These are phyloP conservation scores for Dynastes hyllus DNA, from an alignment of 2,888 invertebrate genomes.

Conservation along the genomic window DNA sequence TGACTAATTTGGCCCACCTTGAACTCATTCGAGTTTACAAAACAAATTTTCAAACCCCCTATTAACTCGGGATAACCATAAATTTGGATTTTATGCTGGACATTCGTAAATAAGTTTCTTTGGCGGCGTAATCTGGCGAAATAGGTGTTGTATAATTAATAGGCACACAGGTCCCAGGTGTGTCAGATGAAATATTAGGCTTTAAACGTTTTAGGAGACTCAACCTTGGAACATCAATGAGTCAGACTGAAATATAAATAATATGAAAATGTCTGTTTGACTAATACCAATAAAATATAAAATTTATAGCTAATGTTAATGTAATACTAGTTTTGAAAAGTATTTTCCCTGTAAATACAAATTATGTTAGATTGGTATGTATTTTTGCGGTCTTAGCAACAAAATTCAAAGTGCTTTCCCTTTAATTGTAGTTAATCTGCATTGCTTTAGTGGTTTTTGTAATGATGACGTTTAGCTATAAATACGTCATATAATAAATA, in stretches of 20 bases:
- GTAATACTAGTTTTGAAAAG: too few species aligned
- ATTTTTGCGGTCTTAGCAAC: too few species aligned
- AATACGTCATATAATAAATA: too few species aligned
- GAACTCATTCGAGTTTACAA: not conserved
- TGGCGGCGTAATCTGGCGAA: not conserved
- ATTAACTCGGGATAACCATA: not conserved
- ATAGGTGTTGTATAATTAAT: not conserved
- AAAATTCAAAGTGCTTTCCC: too few species aligned
- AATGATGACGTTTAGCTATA: too few species aligned
- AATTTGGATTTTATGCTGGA: not conserved
- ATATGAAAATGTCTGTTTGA: not conserved
- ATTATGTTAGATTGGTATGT: too few species aligned
- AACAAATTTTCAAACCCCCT: too few species aligned
- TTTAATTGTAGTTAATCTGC: too few species aligned
- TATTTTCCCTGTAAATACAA: too few species aligned
- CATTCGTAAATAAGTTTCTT: not conserved
- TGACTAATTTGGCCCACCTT: conserved; percentile 13
- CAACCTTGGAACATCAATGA: not conserved
- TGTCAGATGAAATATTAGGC: conserved; percentile 1
- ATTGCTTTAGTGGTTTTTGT: too few species aligned
- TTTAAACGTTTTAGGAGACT: not conserved
- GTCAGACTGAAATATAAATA: not conserved
- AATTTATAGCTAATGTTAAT: too few species aligned
- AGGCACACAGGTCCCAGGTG: not conserved
- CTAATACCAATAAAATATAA: too few species aligned